Evolutionary conservation across 2,113 vertebrate genomes (phyloP).

Genomic region (Phylloscopus whistleri): DNA sequence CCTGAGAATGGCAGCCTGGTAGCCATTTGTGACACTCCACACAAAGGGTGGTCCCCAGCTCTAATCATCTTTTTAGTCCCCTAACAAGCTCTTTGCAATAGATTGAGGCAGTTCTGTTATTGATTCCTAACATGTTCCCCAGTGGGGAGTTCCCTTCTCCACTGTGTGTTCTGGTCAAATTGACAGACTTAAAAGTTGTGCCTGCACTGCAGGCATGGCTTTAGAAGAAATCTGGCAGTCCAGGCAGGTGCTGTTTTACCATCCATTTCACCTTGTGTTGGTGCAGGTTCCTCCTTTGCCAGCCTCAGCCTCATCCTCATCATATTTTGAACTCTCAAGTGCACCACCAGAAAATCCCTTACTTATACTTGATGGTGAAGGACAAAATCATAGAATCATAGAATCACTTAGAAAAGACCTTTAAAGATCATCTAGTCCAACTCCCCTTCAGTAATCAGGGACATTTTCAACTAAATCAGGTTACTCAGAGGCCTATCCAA

Average conservation of each 20-base stretch:
- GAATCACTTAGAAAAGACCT: neutral
- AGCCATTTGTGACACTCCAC: neutral
- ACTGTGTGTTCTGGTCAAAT: neutral
- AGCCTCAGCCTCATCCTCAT: neutral
- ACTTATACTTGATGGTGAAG: neutral
- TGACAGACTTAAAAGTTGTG: neutral
- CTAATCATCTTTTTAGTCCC: neutral
- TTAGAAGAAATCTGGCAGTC: neutral
- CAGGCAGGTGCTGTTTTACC: neutral
- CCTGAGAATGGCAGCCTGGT: neutral
- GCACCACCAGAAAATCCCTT: neutral
- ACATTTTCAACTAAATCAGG: neutral
- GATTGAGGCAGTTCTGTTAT: neutral
- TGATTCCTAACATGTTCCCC: neutral
- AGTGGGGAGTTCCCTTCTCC: neutral
- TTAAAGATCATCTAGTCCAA: neutral
- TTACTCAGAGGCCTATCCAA: neutral
- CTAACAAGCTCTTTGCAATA: neutral
- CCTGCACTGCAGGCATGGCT: neutral
- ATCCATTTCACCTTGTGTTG: accelerated
- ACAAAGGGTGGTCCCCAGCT: neutral
- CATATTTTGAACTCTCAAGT: neutral
- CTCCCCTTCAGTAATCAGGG: neutral
- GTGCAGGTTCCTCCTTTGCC: neutral
- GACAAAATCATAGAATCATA: neutral